Conservation (phyloP, 2,888 invertebrate genomes). For the Nasonovia ribisnigri region DNA sequence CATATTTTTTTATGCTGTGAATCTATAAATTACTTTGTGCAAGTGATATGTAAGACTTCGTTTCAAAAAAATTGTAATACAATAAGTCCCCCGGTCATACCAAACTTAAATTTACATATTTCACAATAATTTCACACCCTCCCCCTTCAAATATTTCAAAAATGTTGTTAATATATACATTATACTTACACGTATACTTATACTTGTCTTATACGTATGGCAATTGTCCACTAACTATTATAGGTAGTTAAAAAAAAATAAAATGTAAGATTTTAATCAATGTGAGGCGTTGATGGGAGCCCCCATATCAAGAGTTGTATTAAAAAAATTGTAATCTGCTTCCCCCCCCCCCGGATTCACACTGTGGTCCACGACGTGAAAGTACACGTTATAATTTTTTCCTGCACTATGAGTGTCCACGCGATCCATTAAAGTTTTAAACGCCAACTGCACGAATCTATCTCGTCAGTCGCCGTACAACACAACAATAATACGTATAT, state of each 20-base stretch:
- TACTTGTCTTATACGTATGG: too few species aligned
- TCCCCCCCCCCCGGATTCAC: not conserved
- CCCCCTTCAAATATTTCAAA: not conserved
- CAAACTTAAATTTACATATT: not conserved
- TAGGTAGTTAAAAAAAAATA: not conserved
- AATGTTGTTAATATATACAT: not conserved
- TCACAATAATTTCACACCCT: not conserved
- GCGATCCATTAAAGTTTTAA: not conserved
- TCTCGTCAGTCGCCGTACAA: not conserved
- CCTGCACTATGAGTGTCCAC: not conserved
- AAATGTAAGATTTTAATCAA: not conserved
- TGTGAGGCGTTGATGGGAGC: not conserved
- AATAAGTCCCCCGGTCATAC: not conserved
- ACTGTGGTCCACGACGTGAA: not conserved
- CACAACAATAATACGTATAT: not conserved
- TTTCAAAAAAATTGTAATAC: not conserved
- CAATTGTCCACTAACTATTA: not conserved
- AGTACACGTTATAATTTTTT: not conserved
- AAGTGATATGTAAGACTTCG: not conserved
- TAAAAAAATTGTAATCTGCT: not conserved
- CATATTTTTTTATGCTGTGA: not conserved
- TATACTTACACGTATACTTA: too few species aligned
- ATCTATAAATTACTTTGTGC: not conserved
- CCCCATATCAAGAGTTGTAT: not conserved
- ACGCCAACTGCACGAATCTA: not conserved